A percentile compares a stretch with the other conserved stretches of the same genome.
Evolutionary conservation across 2,797 vertebrate genomes (phyloP).

Genomic region (Glyptemys insculpta): DNA sequence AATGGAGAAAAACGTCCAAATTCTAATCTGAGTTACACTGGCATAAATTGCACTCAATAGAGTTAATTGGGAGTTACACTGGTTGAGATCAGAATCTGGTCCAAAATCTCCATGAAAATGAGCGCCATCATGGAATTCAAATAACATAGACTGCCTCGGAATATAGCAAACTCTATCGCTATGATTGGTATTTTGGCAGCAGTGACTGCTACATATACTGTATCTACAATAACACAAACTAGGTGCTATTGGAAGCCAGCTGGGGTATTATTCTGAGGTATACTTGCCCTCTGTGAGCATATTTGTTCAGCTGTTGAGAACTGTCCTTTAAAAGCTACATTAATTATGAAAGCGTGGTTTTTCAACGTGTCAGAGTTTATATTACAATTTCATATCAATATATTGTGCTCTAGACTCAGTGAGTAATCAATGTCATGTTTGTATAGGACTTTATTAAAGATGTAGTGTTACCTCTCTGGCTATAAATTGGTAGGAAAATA

Average conservation of each 20-base stretch:
- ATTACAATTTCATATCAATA: not conserved
- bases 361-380: not conserved
- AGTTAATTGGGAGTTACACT: not conserved
- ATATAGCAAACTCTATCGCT: not conserved
- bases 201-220: not conserved
- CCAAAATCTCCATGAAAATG: not conserved
- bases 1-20: not conserved
- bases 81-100: accelerated
- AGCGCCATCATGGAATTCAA: not conserved
- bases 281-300: not conserved
- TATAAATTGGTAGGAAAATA: not conserved
- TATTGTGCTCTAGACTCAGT: not conserved
- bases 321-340: not conserved
- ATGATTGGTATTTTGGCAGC: not conserved
- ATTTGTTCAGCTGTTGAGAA: not conserved
- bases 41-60: not conserved
- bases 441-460: not conserved
- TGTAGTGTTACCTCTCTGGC: not conserved
- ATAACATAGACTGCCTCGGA: not conserved
- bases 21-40: not conserved
- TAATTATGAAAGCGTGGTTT: not conserved
- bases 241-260: not conserved
- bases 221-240: not conserved
- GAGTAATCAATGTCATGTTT: not conserved
- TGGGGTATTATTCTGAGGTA: not conserved